Percentiles rank a stretch among this genome's conserved stretches.
These are phyloP conservation scores for Eudasyphora cyanicolor DNA, from an alignment of 2,888 invertebrate species.

Conservation along the genomic window DNA sequence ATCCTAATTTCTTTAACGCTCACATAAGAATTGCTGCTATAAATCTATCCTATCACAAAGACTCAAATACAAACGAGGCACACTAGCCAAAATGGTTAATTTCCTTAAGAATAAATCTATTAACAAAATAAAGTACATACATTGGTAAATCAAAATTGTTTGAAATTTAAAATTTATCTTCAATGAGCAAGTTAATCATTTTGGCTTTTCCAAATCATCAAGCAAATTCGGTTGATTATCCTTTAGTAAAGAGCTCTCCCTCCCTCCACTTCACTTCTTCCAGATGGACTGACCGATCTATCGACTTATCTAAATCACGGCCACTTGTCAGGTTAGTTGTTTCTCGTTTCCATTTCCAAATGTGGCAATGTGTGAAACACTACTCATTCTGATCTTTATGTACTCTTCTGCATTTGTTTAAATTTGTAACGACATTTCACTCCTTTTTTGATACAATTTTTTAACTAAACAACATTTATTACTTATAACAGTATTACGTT, in stretches of 20 bases:
- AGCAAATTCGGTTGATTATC: neutral
- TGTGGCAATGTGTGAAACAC: slow-evolving; percentile 52
- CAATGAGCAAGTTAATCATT: neutral
- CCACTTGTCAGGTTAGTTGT: slow-evolving; percentile 80
- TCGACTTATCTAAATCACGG: slow-evolving; percentile 80
- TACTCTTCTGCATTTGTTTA: slow-evolving; percentile 15
- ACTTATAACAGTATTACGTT: neutral
- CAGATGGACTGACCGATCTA: slow-evolving; percentile 80
- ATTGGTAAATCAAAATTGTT: neutral
- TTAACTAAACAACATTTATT: neutral
- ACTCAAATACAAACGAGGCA: too few relatives aligned
- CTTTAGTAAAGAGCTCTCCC: slow-evolving; percentile 22
- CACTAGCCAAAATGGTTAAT: too few relatives aligned
- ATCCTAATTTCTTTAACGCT: too few relatives aligned
- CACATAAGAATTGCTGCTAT: too few relatives aligned
- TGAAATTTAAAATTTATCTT: slow-evolving; percentile 30
- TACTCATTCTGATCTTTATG: slow-evolving; percentile 44
- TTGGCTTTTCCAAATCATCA: too few relatives aligned
- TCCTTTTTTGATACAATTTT: slow-evolving; percentile 5
- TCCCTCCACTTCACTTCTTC: slow-evolving; percentile 67
- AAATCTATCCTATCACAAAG: too few relatives aligned
- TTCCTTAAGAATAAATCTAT: too few relatives aligned
- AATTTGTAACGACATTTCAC: slow-evolving; percentile 18
- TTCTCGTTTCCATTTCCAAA: slow-evolving; percentile 50
- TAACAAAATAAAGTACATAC: too few relatives aligned